Evolutionary conservation across 2,888 invertebrate genomes (phyloP).

Genomic region (Scrobipalpa atriplicella): DNA sequence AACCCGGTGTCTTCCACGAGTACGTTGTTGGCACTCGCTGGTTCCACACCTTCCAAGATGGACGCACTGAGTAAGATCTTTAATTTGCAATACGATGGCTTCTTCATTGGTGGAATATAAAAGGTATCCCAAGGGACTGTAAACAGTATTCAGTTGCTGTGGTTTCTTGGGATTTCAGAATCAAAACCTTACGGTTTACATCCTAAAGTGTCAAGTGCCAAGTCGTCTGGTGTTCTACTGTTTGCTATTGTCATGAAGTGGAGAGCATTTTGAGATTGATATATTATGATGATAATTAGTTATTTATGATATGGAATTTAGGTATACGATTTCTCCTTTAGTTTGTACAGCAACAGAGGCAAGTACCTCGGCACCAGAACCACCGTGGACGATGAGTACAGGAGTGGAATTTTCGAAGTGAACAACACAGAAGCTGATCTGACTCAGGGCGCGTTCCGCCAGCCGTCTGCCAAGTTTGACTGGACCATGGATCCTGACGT

Average conservation of each 20-base stretch:
- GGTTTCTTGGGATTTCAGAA: no score
- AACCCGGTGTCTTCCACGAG: constrained; percentile 83
- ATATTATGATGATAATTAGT: no score
- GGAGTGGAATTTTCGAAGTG: constrained; percentile 46
- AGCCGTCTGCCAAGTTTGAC: constrained; percentile 38
- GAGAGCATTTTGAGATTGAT: no score
- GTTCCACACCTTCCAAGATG: constrained; percentile 61
- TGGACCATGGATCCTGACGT: constrained; percentile 51
- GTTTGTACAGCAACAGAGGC: constrained; percentile 47
- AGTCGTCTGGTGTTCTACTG: no score
- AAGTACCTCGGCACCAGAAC: constrained; percentile 44
- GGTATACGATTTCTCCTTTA: no score
- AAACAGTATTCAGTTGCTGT: no score
- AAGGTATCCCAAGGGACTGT: no score
- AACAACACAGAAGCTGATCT: constrained; percentile 54
- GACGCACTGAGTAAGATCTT: constrained; percentile 42
- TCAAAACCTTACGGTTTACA: no score
- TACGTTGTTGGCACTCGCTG: constrained; percentile 84
- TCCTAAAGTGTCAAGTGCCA: no score
- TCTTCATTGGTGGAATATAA: no score
- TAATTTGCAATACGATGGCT: constrained; percentile 21
- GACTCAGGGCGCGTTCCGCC: constrained; percentile 52
- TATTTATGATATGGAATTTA: no score
- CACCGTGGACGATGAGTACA: constrained; percentile 44
- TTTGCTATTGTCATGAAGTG: no score